phyloP scores from a whole-genome alignment of 2,113 vertebrate species.

The Fregetta grallaria region DNA sequence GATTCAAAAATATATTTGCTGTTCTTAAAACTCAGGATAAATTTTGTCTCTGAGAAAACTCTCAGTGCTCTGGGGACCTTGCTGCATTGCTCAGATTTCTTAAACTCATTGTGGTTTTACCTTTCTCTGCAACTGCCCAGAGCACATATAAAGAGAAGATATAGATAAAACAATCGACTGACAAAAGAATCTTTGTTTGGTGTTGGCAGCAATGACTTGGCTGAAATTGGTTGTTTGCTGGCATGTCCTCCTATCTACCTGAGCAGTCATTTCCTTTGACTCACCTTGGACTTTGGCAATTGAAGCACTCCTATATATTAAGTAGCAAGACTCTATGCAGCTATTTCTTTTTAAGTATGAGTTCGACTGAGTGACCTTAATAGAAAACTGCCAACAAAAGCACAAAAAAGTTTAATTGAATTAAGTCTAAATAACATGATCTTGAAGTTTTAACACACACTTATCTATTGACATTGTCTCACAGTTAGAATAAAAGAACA shows the following conservation, averaged over 20 bases:
- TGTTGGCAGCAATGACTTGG: not conserved
- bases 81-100: not conserved
- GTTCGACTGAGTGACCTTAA: not conserved
- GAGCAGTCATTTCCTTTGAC: not conserved
- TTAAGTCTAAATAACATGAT: slow-evolving; percentile 56
- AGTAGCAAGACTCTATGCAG: not conserved
- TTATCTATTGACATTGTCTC: slow-evolving; percentile 47
- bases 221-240: not conserved
- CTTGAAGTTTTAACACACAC: slow-evolving; percentile 26
- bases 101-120: not conserved
- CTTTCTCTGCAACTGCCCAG: not conserved
- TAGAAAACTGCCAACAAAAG: slow-evolving; percentile 49
- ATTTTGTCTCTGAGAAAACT: not conserved
- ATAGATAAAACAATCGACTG: not conserved
- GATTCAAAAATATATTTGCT: not conserved
- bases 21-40: not conserved
- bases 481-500: not conserved
- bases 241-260: not conserved
- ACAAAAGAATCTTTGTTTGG: not conserved
- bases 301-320: not conserved
- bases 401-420: slow-evolving; percentile 35
- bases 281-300: slow-evolving; percentile 44
- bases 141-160: not conserved
- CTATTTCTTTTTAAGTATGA: slow-evolving; percentile 1
- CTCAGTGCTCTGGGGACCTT: not conserved